These are phyloP conservation scores for Hepsetus odoe DNA, from an alignment of 2,113 vertebrate species.

Conservation along the genomic window DNA sequence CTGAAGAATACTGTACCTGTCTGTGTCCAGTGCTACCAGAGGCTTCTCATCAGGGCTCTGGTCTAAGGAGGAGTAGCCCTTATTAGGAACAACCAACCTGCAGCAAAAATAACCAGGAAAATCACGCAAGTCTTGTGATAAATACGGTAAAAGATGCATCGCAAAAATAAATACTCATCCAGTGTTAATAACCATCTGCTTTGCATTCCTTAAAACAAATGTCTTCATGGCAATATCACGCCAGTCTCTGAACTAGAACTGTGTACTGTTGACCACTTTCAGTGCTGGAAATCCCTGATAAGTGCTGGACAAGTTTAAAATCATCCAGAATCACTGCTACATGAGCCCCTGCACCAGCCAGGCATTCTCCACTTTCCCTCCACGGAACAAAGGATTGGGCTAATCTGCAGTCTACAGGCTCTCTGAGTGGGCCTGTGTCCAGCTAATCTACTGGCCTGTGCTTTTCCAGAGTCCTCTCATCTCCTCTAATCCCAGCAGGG, in stretches of 20 bases:
- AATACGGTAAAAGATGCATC: neutral
- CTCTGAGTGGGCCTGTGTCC: constrained; percentile 28
- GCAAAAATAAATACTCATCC: neutral
- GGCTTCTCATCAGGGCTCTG: constrained; percentile 98
- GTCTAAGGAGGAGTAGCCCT: constrained; percentile 97
- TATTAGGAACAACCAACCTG: constrained; percentile 97
- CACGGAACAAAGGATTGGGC: constrained; percentile 34
- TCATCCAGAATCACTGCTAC: neutral
- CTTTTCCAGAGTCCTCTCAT: constrained; percentile 58
- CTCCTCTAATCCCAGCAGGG: constrained; percentile 62
- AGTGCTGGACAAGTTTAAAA: neutral
- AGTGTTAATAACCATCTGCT: neutral
- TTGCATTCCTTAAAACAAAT: neutral
- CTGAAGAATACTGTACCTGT: constrained; percentile 81
- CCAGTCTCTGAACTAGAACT: neutral
- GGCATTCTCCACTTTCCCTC: neutral
- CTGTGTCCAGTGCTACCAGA: constrained; percentile 95
- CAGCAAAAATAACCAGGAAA: neutral
- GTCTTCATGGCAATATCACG: neutral
- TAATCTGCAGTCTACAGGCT: constrained; percentile 56
- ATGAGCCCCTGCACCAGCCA: neutral
- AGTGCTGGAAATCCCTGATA: neutral
- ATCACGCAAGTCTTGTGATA: no score
- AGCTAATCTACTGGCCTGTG: constrained; percentile 57
- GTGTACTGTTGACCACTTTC: no score